Base-by-base conservation (phyloP, 2,888 invertebrate genomes). In the Tenodera sinensis region DNA sequence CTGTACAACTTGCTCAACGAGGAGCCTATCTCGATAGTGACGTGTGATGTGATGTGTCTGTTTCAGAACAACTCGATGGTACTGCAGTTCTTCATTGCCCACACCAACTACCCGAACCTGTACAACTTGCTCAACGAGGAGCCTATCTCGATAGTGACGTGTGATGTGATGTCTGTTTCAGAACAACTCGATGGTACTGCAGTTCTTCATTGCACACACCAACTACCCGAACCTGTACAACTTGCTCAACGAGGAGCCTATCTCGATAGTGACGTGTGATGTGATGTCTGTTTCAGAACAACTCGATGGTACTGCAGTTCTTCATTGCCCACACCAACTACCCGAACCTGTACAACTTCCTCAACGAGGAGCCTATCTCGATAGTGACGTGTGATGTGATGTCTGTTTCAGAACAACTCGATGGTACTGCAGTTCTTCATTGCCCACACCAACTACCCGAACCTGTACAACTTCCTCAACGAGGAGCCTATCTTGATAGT, bases 101-200 rank as follows among this genome's bases (percentile, higher is more conserved):
- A 81, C 30, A 87, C 81, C 28, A 82, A 71, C 27, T 87, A 71
- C 71, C 71, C n/a, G 27, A 81, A 87, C 28, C 28, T 87, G 0
- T 95, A 95, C 92, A 94, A 95, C 92, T 94, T 93, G 90, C 92
- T 94, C 0, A 94, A 94, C 83, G 93, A 94, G 34, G 92, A 93
- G 20, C 87, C 87, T 1, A 28, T 54, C n/a, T n/a, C n/a, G n/a
- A n/a, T 14, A 14, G 12, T 6, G 47, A 47, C 47, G 9, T n/a
- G 7, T 47, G 12, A 47, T 14, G 34, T 34, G 34, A 34, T 54
- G 54, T 54, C 15, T 54, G 54, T 54, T 54, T 0, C 54, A 54
- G 54, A 54, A 54, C 54, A 54, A 54, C 54, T 15, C 54, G 15
- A 54, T 54, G 54, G 54, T 54, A 1, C 20, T 54, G 54, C 54